These are phyloP conservation scores for Cebidichthys violaceus DNA, from an alignment of 2,113 vertebrate species.

Conservation along the genomic window DNA sequence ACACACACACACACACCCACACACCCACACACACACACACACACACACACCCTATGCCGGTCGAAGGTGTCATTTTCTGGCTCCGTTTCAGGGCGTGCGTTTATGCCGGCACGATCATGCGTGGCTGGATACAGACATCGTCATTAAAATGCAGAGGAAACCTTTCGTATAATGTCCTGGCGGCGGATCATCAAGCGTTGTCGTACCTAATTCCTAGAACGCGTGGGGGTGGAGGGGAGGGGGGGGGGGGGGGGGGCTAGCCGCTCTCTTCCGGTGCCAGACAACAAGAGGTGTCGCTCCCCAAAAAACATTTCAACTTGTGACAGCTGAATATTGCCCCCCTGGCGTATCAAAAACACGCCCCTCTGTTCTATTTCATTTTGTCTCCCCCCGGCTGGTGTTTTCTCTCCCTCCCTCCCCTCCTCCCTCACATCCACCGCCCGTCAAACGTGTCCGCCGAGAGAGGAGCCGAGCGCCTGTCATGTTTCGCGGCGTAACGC, in stretches of 20 bases:
- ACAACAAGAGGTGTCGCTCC: conserved; percentile 50
- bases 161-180: conserved; percentile 50
- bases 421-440: conserved; percentile 36
- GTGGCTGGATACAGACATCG: conserved; percentile 34
- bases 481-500: conserved; percentile 77
- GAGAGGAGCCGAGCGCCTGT: conserved; percentile 69
- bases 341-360: conserved; percentile 57
- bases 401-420: conserved; percentile 42
- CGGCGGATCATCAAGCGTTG: conserved; percentile 37
- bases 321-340: conserved; percentile 63
- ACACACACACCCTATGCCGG: background rate
- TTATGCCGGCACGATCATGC: conserved; percentile 37
- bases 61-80: conserved; percentile 39
- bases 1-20: conserved; percentile 10
- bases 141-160: conserved; percentile 50
- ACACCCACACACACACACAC: conserved; percentile 6
- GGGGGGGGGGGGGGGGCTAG: conserved; percentile 24
- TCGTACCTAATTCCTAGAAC: conserved; percentile 37
- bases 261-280: conserved; percentile 11
- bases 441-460: conserved; percentile 58
- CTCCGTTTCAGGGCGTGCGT: conserved; percentile 25
- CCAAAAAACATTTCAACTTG: conserved; percentile 55
- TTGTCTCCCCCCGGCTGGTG: conserved; percentile 41
- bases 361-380: conserved; percentile 56
- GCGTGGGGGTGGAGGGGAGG: background rate